phyloP scores from a whole-genome alignment of 2,797 vertebrate genomes.

The Chelmon rostratus region DNA sequence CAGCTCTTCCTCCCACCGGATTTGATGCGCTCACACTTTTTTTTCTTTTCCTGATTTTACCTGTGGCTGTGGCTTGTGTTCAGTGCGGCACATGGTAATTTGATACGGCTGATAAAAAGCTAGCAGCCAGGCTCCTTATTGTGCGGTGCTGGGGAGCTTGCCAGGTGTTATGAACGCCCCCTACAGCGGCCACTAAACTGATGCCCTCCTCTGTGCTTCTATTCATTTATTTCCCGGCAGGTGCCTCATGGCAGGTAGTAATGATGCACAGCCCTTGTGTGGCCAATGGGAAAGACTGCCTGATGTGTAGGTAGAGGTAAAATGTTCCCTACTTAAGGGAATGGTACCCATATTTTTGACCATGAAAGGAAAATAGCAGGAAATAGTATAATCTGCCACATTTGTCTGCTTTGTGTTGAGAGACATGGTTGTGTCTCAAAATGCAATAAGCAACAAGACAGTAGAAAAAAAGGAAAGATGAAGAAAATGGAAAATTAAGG shows the following conservation, averaged over 20 bases:
- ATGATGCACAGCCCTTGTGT: conserved; percentile 48
- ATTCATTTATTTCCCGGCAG: conserved; percentile 78
- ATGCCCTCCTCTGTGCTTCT: conserved; percentile 62
- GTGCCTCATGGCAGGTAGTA: conserved; percentile 68
- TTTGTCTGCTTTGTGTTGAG: not conserved
- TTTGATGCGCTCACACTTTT: conserved; percentile 17
- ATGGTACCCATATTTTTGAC: not conserved
- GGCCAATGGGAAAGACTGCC: conserved; percentile 25
- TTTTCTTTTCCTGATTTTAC: conserved; percentile 41
- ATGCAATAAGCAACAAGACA: not conserved
- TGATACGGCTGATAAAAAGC: conserved; percentile 57
- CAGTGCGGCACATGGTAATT: conserved; percentile 54
- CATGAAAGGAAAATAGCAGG: not conserved
- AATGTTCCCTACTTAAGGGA: conserved; percentile 22
- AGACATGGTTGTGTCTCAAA: not conserved
- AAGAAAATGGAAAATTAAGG: not conserved
- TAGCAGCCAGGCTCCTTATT: conserved; percentile 42
- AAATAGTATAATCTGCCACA: no score
- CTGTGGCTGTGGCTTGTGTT: conserved; percentile 43
- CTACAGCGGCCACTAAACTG: conserved; percentile 64
- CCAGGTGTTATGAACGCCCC: conserved; percentile 67
- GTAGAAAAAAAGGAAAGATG: not conserved
- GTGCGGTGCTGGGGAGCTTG: conserved; percentile 52
- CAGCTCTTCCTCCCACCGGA: conserved; percentile 5
- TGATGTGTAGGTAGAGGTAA: conserved; percentile 40